Evolutionary conservation across 2,113 vertebrate genomes (phyloP), one percentile per base, ranked within the genome.

Genomic region (Tylochromis polylepis): DNA sequence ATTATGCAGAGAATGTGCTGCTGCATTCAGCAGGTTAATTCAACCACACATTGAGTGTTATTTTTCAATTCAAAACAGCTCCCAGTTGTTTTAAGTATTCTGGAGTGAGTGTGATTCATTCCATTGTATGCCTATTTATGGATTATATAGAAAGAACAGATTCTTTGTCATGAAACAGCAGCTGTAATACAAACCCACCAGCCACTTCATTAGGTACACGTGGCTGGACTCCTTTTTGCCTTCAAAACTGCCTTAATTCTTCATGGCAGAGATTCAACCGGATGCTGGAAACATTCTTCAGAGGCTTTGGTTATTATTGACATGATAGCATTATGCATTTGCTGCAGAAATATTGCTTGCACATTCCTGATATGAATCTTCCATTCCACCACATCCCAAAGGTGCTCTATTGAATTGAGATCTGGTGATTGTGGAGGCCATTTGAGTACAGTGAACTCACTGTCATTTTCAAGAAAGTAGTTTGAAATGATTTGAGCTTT

Each of bases 21-120:
- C 49, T 83, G 84, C 55, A 34, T 31, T 82, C 80, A 57, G 56
- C 51, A 87, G 87, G 79, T 59, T 89, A 81, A 89, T 91, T 49
- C 72, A 29, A 31, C 55, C 12, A 12, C 79, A 51, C 70, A 5
- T 38, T 31, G 16, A 80, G 62, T 24, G 58, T 70, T 53, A 46
- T 65, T 85, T 60, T 53, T 20, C 70, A 72, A 81, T 57, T 77
- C 72, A 87, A 9, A 31, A 56, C 11, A 34, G 22, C 55, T 84
- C 72, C 16, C 31, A 79, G 59, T 65, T 55, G 51, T 18, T 81
- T 70, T 49, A 31, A 87, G 18, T 34, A 11, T 67, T 16, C 22
- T 22, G 55, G 29, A 43, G 22, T 53, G 57, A 46, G 8, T 3
- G 16, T 67, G 20, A 24, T 80, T 24, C 27, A 77, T 77, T 31